Percentiles rank a stretch among this genome's conserved stretches.
phyloP scores from a whole-genome alignment of 1,140 invertebrate species.

The Zaprionus tsacasi region DNA sequence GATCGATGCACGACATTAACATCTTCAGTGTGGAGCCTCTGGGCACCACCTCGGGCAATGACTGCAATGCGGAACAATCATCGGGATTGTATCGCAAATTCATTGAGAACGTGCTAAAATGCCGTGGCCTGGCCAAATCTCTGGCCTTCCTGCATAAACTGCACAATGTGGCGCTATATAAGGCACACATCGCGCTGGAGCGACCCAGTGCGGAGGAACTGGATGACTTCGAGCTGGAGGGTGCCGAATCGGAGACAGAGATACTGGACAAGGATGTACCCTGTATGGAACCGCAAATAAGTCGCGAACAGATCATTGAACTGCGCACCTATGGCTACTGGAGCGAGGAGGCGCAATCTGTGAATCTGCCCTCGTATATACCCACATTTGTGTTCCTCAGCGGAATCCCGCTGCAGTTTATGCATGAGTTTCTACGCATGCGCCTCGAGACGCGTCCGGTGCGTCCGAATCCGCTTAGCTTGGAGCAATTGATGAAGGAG shows the following conservation, averaged over 20 bases:
- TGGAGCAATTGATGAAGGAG: constrained; percentile 93
- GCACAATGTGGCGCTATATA: constrained; percentile 88
- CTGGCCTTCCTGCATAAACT: constrained; percentile 90
- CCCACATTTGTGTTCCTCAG: constrained; percentile 93
- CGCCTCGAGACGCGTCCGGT: constrained; percentile 92
- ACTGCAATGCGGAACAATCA: constrained; percentile 69
- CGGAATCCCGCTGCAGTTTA: constrained; percentile 92
- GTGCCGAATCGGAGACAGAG: constrained; percentile 37
- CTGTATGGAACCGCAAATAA: constrained; percentile 75
- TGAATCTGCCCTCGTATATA: constrained; percentile 93
- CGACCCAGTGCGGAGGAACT: constrained; percentile 84
- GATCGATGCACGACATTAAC: constrained; percentile 80
- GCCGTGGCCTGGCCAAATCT: constrained; percentile 92
- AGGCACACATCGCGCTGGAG: constrained; percentile 89
- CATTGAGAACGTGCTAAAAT: constrained; percentile 94
- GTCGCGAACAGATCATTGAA: constrained; percentile 77
- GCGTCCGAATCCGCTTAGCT: constrained; percentile 93
- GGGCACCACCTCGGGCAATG: constrained; percentile 63
- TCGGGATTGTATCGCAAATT: constrained; percentile 87
- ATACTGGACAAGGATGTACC: constrained; percentile 84
- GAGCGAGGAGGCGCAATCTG: constrained; percentile 89
- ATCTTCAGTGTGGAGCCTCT: constrained; percentile 80
- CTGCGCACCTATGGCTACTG: constrained; percentile 89
- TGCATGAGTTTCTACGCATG: constrained; percentile 94
- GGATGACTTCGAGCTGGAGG: constrained; percentile 74